Conservation (phyloP, 2,113 vertebrate genomes). For the Rhinopomastus cyanomelas region DNA sequence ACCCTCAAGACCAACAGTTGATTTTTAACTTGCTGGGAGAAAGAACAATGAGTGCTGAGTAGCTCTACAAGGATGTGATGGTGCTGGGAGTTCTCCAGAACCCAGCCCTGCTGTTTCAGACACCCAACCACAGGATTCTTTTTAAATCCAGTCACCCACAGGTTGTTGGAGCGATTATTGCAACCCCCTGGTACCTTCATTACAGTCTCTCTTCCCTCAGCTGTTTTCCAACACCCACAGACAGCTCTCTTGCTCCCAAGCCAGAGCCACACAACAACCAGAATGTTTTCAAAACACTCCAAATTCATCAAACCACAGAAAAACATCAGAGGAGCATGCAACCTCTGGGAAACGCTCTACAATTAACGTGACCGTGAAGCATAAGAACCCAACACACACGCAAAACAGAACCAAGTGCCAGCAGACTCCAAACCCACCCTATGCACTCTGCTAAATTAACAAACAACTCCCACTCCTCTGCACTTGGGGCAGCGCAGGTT, state of each 20-base stretch:
- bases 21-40: background rate
- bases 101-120: background rate
- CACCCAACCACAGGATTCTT: background rate
- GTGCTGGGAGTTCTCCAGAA: background rate
- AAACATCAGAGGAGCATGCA: background rate
- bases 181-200: background rate
- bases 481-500: background rate
- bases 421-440: background rate
- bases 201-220: background rate
- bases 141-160: background rate
- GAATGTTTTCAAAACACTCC: background rate
- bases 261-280: background rate
- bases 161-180: background rate
- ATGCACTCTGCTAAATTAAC: background rate
- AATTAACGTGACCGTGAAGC: rapidly evolving
- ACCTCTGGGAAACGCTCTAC: background rate
- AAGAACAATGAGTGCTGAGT: background rate
- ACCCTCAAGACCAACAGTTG: background rate
- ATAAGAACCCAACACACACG: background rate
- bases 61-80: background rate
- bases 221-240: background rate
- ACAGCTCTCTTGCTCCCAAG: background rate
- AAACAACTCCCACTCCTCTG: background rate
- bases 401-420: background rate
- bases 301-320: background rate